Base-by-base conservation (phyloP, 2,888 invertebrate species). In the Drosophila birchii region DNA sequence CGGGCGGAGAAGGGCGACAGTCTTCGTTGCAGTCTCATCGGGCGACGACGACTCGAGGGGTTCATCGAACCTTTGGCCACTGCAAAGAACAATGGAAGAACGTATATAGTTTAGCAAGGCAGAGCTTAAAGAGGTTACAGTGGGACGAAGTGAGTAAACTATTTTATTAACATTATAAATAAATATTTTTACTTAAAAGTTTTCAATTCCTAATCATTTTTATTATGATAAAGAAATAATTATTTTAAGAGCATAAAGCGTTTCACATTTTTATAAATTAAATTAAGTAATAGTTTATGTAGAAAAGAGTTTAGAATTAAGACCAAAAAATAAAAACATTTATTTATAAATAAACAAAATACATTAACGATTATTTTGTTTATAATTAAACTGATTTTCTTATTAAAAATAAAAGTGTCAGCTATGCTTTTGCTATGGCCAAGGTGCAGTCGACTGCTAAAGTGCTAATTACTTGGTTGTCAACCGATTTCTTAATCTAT, bases 41-140 rank as follows among this genome's bases (percentile, higher is more conserved):
- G 45, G 29, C 77, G 84, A 6, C 77, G 61, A 16, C 76, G 78
- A 66, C 70, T 72, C 53, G 54, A 63, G 55, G 72, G 58, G 75
- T 71, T 86, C 67, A 70, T 34, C n/a, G 86, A 80, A 66, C 87
- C 78, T 53, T 82, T 81, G 59, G 78, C 71, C 77, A 80, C 90
- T 90, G 80, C 18, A 84, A 49, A 49, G 11, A 34, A 43, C 14
- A 39, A 39, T 5, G 23, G 5, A 23, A 54, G 5, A 23, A 54
- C 7, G 5, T 38, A n/a, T 34, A 32, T 32, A 43, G 56, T 18
- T 34, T 16, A 5, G 51, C 20, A 51, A 34, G 11, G 16, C 4
- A 32, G 20, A 29, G 9, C 14, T 11, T 39, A 26, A 26, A 32
- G 11, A 7, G 29, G 5, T 14, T 26, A 34, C 45, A 63, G 56